Evolutionary conservation across 2,888 invertebrate species (phyloP), one percentile per base, ranked within the genome.

Genomic region (Ceramica pisi): DNA sequence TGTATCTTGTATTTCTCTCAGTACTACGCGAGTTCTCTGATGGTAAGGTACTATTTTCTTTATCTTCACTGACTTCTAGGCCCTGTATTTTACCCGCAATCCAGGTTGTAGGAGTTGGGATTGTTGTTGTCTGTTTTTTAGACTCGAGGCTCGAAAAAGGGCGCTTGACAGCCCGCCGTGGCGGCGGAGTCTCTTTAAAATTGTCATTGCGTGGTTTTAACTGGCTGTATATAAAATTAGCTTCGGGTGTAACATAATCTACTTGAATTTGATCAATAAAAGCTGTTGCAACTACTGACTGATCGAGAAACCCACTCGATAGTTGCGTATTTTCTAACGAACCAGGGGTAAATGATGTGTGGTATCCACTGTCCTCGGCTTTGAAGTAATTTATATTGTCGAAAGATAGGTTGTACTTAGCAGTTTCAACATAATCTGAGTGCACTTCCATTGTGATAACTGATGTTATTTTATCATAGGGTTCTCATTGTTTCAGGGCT

Each of bases 341-440:
- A 35, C 94, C 90, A 53, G 94, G 94, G 48, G 95, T 94, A 77
- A 90, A 93, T 2, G 94, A 92, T 60, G 95, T 95, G 71, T 95
- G 94, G 81, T 95, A 96, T 55, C 96, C 96, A 86, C 96, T 96
- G 78, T 96, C 96, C 86, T 95, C 95, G n/a, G 90, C 85, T 77
- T 90, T 92, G 82, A 90, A 92, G 81, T 91, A 91, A 75, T 89
- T 91, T 50, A 89, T 84, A 76, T 86, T 91, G 44, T 91, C 89
- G 71, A 88, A 92, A 23, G 91, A 84, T 69, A 92, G 70, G 31
- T 90, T 88, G 46, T 93, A 93, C 51, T 93, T 91, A 14, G 90
- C 83, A 71, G 92, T 87, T 60, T 93, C 91, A 59, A 87, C 82
- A 67, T 90, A 90, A 75, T 92, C 91, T 4, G 92, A 80, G 70